Evolutionary conservation across 2,888 invertebrate genomes (phyloP), one percentile per base, ranked within the genome.

Genomic region (Agonopterix heracliana): DNA sequence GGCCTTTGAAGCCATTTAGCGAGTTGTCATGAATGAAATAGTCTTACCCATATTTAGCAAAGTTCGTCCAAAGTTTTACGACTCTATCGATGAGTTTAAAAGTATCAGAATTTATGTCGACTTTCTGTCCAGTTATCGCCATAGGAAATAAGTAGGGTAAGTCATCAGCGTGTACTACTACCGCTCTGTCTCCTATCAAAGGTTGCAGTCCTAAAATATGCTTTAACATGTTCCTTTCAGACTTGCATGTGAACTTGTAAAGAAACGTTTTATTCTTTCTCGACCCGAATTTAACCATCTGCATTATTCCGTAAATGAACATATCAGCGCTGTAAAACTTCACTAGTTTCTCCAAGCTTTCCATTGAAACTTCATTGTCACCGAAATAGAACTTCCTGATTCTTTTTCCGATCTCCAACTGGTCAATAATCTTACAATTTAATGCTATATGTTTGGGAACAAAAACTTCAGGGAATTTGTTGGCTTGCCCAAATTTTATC

Each of bases 21-120:
- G n/a, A n/a, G n/a, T n/a, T n/a, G n/a, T n/a, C n/a, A n/a, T n/a
- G n/a, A n/a, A n/a, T n/a, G n/a, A n/a, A n/a, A 36, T 10, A 36
- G 12, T 11, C 73, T 71, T 57, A 83, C 81, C 82, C 81, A 47
- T 57, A 71, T 63, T 80, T 82, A 0, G 81, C 82, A 45, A 82
- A 83, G 51, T 83, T 80, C 0, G 82, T 80, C 80, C 79, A 84
- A 10, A 84, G 58, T 10, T 55, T 76, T 0, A 72, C 74, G 0
- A 77, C 57, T 44, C 55, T 69, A 0, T 79, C 60, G 9, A 84
- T 71, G 51, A 74, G 55, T 47, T 68, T 58, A 43, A 70, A 75
- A 3, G 60, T 59, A 1, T 65, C 61, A 0, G 77, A 68, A 8
- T 60, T 55, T 34, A 55, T 59, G 13, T 66, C 55, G 2, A 74